A percentile compares a stretch with the other conserved stretches of the same genome.
These are phyloP conservation scores for Protonibea diacanthus DNA, from an alignment of 2,797 vertebrate species.

Conservation along the genomic window DNA sequence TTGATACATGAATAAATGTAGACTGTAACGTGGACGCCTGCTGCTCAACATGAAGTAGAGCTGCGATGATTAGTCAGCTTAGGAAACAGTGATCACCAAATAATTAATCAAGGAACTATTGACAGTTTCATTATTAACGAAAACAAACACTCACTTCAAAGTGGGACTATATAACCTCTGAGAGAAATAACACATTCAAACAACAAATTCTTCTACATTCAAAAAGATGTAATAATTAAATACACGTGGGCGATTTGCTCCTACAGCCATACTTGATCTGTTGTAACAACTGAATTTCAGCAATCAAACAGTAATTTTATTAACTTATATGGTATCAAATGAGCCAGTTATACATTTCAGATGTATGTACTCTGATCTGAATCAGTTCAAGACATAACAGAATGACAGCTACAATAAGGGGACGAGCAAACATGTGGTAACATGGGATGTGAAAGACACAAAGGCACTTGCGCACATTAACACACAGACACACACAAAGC, in stretches of 20 bases:
- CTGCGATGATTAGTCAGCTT: no score
- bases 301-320: no score
- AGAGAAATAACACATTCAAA: not conserved
- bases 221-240: not conserved
- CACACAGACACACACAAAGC: constrained; percentile 6
- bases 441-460: not conserved
- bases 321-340: no score
- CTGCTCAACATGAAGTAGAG: not conserved
- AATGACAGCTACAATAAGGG: not conserved
- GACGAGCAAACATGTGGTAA: not conserved
- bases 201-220: not conserved
- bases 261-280: not conserved
- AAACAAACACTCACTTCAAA: not conserved
- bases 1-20: not conserved
- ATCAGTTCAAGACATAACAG: not conserved
- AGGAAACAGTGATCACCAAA: no score
- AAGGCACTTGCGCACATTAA: constrained; percentile 7
- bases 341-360: not conserved
- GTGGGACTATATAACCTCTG: not conserved
- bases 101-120: no score
- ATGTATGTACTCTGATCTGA: not conserved
- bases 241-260: not conserved
- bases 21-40: not conserved
- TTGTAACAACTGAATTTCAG: no score
- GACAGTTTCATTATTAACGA: no score